Base-by-base conservation (phyloP, 2,888 invertebrate species). In the Zaprionus bogoriensis region DNA sequence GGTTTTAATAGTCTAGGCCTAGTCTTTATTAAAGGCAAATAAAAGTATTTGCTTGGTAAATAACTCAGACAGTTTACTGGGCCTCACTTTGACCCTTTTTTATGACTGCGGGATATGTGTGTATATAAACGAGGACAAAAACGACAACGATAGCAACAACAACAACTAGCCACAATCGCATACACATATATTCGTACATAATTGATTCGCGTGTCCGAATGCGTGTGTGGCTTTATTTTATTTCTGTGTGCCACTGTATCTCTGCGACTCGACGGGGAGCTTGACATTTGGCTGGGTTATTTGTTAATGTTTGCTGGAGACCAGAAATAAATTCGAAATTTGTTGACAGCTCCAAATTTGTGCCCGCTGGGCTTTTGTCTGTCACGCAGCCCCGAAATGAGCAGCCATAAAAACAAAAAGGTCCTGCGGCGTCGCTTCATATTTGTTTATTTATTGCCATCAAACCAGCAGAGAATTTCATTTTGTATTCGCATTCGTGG, bases 331-430 rank as follows among this genome's bases (percentile, higher is more conserved):
- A 67, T 85, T 68, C 38, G 38, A 51, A 66, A 85, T 82, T 82
- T 85, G 82, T 82, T 83, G 85, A 85, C 83, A 82, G 83, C 74
- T 71, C 53, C 57, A 64, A 69, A 75, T 80, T 63, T 65, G 57
- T 53, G 30, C 66, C 58, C 42, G 75, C 75, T 79, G 83, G 73
- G 69, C 79, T 57, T 73, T 58, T 62, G 58, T 58, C 50, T 42
- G 73, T 77, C 76, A 67, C 70, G 71, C 64, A 70, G 60, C 32
- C 30, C 27, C 47, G 19, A 39, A 47, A 42, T 28, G 46, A 25
- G 27, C 38, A 36, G 28, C 19, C 62, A 67, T 70, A 53, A 70
- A 68, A 58, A 68, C 52, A 57, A 67, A 67, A 66, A 59, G 70
- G 52, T 82, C 85, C 75, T 68, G 85, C 41, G 73, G 82, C 60